A percentile compares a stretch with the other conserved stretches of the same genome.
These are phyloP conservation scores for Morelia viridis DNA, from an alignment of 2,797 vertebrate genomes.

Conservation along the genomic window DNA sequence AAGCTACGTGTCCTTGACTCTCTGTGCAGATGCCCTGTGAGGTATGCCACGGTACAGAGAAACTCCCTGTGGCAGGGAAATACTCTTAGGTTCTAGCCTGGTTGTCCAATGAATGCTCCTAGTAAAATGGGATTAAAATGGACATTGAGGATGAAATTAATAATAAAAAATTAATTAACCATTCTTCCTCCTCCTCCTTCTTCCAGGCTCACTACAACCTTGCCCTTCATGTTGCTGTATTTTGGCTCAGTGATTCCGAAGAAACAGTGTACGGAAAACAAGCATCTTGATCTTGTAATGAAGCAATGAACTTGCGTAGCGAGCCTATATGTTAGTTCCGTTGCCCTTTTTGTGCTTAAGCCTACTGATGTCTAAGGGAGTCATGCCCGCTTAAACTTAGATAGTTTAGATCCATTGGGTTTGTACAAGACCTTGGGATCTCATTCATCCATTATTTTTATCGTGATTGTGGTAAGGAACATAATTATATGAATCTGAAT, in stretches of 20 bases:
- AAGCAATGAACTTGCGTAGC: not conserved
- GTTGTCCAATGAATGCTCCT: not conserved
- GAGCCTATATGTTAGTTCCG: not conserved
- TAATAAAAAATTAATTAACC: not conserved
- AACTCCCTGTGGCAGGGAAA: not conserved
- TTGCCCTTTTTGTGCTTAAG: not conserved
- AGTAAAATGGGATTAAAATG: not conserved
- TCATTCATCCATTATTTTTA: not conserved
- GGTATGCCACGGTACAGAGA: not conserved
- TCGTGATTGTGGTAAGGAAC: not conserved
- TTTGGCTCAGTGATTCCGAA: constrained; percentile 77
- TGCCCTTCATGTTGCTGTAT: constrained; percentile 78
- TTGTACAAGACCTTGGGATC: not conserved
- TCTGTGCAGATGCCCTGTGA: not conserved
- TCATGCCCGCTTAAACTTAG: not conserved
- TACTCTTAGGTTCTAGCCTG: not conserved
- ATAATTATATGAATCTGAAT: not conserved
- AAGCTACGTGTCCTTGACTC: not conserved
- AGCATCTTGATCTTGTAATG: not conserved
- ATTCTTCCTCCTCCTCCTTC: not conserved
- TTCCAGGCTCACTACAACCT: constrained; percentile 85
- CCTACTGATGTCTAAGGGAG: not conserved
- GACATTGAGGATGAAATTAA: not conserved
- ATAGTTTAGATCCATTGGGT: not conserved
- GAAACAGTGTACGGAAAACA: constrained; percentile 43